Conservation (phyloP, 1,140 invertebrate species). For the Musca vetustissima region DNA sequence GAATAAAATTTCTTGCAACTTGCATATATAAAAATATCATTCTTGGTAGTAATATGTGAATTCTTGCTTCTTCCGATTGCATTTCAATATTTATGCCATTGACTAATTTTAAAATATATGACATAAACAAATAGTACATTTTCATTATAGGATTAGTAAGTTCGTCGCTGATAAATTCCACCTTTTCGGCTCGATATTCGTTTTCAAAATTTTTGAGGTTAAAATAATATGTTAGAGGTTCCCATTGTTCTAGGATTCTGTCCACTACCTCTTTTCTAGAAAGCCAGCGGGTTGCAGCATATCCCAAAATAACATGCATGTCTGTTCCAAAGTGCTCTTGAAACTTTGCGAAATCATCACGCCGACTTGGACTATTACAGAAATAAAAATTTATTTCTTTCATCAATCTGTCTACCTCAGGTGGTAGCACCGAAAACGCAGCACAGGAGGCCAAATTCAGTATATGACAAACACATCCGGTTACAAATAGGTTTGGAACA, state of each 20-base stretch:
- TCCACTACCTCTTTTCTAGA: not conserved
- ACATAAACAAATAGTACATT: not conserved
- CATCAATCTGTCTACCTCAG: not conserved
- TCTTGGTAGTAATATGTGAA: not conserved
- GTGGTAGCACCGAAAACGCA: not conserved
- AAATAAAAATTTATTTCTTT: conserved; percentile 2
- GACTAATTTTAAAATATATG: conserved; percentile 1
- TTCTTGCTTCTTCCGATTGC: conserved; percentile 14
- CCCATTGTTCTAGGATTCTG: not conserved
- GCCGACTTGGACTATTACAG: not conserved
- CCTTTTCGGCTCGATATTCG: no score
- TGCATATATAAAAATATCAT: not conserved
- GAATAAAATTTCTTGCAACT: not conserved
- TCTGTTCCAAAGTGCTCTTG: not conserved
- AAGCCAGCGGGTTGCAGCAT: not conserved
- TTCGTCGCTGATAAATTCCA: no score
- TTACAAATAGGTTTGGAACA: no score
- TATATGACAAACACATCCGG: not conserved
- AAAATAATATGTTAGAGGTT: not conserved
- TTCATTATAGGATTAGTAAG: no score
- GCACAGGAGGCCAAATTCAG: not conserved
- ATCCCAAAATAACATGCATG: not conserved
- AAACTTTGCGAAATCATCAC: not conserved
- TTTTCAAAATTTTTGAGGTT: not conserved
- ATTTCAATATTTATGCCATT: conserved; percentile 6